Conservation (phyloP, 2,113 vertebrate genomes). For the Pithys albifrons region DNA sequence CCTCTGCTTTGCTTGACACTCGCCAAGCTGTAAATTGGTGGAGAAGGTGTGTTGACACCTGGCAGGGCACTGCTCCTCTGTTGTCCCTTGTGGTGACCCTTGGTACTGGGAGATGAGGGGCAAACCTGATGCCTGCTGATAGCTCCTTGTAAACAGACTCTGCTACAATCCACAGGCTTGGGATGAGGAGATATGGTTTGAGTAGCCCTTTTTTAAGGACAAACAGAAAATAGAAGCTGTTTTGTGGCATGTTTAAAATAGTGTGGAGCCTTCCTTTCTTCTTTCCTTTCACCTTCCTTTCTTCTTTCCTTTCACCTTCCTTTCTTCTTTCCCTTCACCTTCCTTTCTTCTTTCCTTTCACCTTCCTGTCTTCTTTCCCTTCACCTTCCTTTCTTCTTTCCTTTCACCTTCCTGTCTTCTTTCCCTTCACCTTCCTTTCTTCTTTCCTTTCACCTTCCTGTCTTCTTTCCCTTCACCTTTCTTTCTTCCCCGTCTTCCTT, state of each 20-base stretch:
- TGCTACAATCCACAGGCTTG: not conserved
- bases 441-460: not conserved
- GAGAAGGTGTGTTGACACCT: not conserved
- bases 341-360: not conserved
- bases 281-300: not conserved
- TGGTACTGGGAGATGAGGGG: not conserved
- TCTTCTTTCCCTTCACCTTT: not conserved
- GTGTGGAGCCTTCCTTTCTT: not conserved
- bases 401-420: not conserved
- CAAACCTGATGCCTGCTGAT: not conserved
- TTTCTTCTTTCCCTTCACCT: not conserved
- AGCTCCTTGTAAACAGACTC: too few relatives aligned
- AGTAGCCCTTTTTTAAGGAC: not conserved
- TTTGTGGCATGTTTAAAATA: not conserved
- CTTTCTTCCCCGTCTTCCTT: not conserved
- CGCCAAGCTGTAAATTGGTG: not conserved
- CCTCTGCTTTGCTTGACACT: not conserved
- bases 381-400: not conserved
- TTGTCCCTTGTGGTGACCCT: not conserved
- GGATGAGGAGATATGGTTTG: not conserved
- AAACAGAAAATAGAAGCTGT: not conserved
- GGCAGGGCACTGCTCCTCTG: not conserved
- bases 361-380: not conserved
- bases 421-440: not conserved
- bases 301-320: not conserved